Percentiles rank a stretch among this genome's conserved stretches.
Conservation (phyloP, 1,140 invertebrate species). For the Hyposmocoma kahamanoa region DNA sequence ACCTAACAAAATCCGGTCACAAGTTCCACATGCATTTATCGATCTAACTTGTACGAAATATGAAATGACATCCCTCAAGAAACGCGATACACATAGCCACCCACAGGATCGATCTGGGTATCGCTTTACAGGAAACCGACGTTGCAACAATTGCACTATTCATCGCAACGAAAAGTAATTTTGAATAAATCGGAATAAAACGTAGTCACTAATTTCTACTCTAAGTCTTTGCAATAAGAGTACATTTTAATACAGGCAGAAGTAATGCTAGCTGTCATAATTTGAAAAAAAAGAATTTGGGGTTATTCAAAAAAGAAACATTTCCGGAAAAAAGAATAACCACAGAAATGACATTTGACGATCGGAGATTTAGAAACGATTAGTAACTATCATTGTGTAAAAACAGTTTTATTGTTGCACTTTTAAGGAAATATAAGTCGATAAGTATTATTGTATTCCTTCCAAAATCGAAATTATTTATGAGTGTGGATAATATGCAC, state of each 20-base stretch:
- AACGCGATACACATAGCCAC: conserved; percentile 46
- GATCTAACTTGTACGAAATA: conserved; percentile 16
- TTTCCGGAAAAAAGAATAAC: conserved; percentile 30
- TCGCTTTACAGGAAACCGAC: conserved; percentile 60
- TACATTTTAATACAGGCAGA: too few species aligned
- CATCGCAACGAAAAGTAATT: too few species aligned
- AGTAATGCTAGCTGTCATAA: too few species aligned
- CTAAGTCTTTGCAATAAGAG: too few species aligned
- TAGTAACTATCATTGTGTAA: not conserved
- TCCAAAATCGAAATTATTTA: not conserved
- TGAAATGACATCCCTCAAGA: conserved; percentile 26
- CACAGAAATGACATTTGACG: conserved; percentile 33
- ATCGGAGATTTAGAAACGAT: conserved; percentile 13
- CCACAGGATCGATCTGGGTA: conserved; percentile 40
- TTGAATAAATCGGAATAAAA: too few species aligned
- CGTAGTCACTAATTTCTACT: too few species aligned
- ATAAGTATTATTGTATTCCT: too few species aligned
- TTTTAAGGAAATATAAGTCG: not conserved
- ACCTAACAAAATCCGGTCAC: too few species aligned
- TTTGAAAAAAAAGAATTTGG: too few species aligned
- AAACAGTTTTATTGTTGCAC: not conserved
- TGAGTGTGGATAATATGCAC: too few species aligned
- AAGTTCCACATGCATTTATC: not conserved
- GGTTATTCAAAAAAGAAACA: too few species aligned
- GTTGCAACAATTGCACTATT: conserved; percentile 46